Base-by-base conservation (phyloP, 2,888 invertebrate species). In the Eupithecia pulchellata region DNA sequence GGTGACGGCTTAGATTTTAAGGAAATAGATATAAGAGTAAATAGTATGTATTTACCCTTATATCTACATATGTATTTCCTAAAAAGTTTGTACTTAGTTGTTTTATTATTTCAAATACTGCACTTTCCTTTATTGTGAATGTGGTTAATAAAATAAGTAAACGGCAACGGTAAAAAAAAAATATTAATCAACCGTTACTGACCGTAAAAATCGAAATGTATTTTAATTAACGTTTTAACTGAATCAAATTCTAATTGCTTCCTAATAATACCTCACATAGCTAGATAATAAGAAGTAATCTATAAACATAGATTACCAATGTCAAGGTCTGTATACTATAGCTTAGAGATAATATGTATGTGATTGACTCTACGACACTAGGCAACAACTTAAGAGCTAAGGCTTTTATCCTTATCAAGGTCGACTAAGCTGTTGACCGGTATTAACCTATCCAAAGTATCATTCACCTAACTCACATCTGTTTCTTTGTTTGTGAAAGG, bases 221-320 rank as follows among this genome's bases (percentile, higher is more conserved):
- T 47, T 47, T 20, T 20, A 20, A 20, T 20, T 20, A 4, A 17
- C 39, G 3, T 14, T 39, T 39, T 39, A n/a, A 8, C 8, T 42
- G 14, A 2, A 20, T 20, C 42, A 3, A 20, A 47, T 47, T 47
- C 20, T 20, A 20, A 3, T 20, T 47, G 47, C 20, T 1, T 20
- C 47, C 20, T 47, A 11, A 20, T 20, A 47, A 47, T 20, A 47
- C n/a, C n/a, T 20, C n/a, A n/a, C 9, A 20, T 11, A 47, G 11
- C 47, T 47, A 47, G 47, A 47, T 47, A 42, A 42, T 42, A 42
- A 42, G n/a, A 42, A n/a, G 47, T 20, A 47, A 47, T 47, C 9
- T 20, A 47, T 47, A 42, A 42, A 42, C 39, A 42, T 17, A 17
- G 39, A 39, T 39, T 39, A 17, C 17, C 6, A n/a, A n/a, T n/a